phyloP scores from a whole-genome alignment of 2,797 vertebrate species.

The Gymnocypris eckloni region DNA sequence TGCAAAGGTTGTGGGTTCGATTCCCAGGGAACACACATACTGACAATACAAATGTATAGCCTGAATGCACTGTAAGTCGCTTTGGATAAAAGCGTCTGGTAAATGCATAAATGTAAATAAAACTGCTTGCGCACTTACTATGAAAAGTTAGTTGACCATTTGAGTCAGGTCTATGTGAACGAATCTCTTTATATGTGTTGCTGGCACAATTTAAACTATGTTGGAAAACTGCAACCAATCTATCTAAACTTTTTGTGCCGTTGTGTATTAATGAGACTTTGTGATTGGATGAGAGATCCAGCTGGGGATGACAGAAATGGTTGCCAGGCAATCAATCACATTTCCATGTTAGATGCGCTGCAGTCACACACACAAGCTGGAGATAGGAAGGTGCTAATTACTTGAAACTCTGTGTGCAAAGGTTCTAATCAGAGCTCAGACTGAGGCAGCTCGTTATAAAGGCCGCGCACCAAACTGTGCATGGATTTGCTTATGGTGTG shows the following conservation, averaged over 20 bases:
- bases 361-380: conserved; percentile 42
- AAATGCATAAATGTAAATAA: no score
- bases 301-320: conserved; percentile 41
- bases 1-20: no score
- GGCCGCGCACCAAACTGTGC: conserved; percentile 8
- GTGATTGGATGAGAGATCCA: conserved; percentile 47
- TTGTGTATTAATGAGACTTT: neutral
- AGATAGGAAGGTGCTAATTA: conserved; percentile 50
- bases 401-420: neutral
- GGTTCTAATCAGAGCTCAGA: neutral
- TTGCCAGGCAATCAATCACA: conserved; percentile 55
- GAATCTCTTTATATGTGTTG: neutral
- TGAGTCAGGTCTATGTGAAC: neutral
- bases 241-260: neutral
- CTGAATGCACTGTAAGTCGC: no score
- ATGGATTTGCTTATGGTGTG: neutral
- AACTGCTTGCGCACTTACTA: neutral
- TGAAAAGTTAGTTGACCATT: neutral
- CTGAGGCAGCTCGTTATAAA: neutral
- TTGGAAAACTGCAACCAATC: neutral
- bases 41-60: no score
- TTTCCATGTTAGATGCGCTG: conserved; percentile 2
- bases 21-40: no score
- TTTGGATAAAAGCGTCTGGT: no score
- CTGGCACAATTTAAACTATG: neutral